Conservation (phyloP, 2,888 invertebrate species). For the Neoscelio sp. region DNA sequence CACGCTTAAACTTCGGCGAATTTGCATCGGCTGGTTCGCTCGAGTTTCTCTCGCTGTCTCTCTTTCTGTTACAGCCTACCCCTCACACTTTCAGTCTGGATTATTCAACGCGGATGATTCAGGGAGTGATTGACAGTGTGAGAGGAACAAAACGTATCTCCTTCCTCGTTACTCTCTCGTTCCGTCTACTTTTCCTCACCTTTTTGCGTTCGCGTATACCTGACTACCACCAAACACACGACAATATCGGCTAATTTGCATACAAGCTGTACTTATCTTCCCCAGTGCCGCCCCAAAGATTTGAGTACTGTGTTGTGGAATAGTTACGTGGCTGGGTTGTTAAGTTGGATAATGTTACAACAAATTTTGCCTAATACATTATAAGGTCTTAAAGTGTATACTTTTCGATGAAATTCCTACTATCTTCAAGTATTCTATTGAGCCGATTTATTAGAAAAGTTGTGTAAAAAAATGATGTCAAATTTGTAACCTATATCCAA, state of each 20-base stretch:
- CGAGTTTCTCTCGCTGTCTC: constrained; percentile 68
- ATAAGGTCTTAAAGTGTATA: no score
- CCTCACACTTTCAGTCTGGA: constrained; percentile 56
- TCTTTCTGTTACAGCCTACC: constrained; percentile 61
- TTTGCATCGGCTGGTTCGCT: constrained; percentile 80
- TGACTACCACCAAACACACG: constrained; percentile 74
- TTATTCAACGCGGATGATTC: constrained; percentile 64
- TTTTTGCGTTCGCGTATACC: constrained; percentile 41
- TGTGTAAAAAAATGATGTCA: no score
- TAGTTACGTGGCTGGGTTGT: background rate
- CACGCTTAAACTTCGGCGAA: constrained; percentile 77
- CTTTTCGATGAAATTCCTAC: no score
- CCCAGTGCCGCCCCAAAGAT: constrained; percentile 11
- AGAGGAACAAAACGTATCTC: constrained; percentile 49
- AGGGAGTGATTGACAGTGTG: constrained; percentile 64
- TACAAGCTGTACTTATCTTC: constrained; percentile 71
- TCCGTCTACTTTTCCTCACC: constrained; percentile 19
- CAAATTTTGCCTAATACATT: no score
- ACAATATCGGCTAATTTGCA: constrained; percentile 80
- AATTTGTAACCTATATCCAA: no score
- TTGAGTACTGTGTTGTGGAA: background rate
- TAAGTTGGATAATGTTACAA: no score
- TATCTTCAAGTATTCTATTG: no score
- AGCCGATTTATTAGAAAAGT: no score
- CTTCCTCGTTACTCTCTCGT: constrained; percentile 17